These are phyloP conservation scores for Eustalomyia histrio DNA, from an alignment of 2,888 invertebrate species.

Conservation along the genomic window DNA sequence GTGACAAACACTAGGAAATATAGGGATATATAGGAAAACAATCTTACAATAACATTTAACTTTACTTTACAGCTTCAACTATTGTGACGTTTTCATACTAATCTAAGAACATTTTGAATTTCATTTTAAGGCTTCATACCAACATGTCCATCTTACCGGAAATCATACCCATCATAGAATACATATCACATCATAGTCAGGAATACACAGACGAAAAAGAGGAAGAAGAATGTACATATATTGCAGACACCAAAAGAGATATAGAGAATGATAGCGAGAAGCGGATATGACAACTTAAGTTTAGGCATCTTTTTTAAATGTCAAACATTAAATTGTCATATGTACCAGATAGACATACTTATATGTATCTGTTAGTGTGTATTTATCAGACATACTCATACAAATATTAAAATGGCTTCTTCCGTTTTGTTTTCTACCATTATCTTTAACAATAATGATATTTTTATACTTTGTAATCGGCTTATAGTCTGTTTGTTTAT, in stretches of 20 bases:
- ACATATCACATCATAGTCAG: background rate
- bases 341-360: background rate
- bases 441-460: constrained; percentile 31
- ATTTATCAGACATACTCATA: background rate
- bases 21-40: background rate
- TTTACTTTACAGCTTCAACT: background rate
- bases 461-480: constrained; percentile 25
- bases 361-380: background rate
- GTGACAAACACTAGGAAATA: background rate
- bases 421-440: constrained; percentile 15
- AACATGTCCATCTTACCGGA: constrained; percentile 28
- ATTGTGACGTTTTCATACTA: background rate
- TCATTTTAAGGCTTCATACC: constrained; percentile 1
- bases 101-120: background rate
- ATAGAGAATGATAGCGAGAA: constrained; percentile 26
- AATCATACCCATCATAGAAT: constrained; percentile 20
- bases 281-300: constrained; percentile 57
- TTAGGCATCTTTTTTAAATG: constrained; percentile 40
- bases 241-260: background rate
- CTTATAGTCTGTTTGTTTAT: constrained; percentile 5
- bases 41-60: background rate
- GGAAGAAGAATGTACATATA: background rate
- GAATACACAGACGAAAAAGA: background rate
- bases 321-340: constrained; percentile 36
- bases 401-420: constrained; percentile 5